Evolutionary conservation across 2,113 vertebrate species (phyloP).

Genomic region (Cervus canadensis): DNA sequence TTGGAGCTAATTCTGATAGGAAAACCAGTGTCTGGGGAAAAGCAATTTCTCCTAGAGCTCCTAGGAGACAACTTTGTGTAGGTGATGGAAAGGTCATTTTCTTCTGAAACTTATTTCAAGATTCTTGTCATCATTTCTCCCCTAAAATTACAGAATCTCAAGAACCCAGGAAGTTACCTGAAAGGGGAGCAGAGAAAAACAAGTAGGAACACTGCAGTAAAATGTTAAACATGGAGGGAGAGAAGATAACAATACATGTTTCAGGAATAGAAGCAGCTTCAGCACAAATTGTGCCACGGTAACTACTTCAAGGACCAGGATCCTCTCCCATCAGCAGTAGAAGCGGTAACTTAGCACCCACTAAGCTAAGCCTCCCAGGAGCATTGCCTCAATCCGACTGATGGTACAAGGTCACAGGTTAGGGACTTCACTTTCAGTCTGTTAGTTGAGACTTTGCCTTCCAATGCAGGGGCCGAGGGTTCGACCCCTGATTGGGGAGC

Average conservation of each 20-base stretch:
- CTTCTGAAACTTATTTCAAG: neutral
- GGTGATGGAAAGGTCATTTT: neutral
- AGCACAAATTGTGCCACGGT: accelerated
- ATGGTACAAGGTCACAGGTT: neutral
- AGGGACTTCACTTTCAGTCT: neutral
- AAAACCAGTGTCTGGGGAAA: neutral
- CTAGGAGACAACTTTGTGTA: neutral
- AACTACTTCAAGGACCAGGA: no score
- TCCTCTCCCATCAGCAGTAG: neutral
- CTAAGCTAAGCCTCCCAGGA: neutral
- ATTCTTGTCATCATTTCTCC: neutral
- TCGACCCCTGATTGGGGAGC: neutral
- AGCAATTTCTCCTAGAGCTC: neutral
- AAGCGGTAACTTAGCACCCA: neutral
- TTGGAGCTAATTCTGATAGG: neutral
- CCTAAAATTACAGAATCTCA: neutral
- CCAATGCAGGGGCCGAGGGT: neutral
- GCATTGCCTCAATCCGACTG: neutral
- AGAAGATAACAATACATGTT: neutral
- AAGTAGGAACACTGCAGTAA: neutral
- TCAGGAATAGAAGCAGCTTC: neutral
- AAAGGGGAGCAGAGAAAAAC: neutral
- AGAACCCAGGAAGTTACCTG: neutral
- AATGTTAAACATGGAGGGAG: neutral
- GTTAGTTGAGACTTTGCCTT: neutral